These are phyloP conservation scores for Aleiodes testaceus DNA, from an alignment of 2,888 invertebrate species.

Conservation along the genomic window DNA sequence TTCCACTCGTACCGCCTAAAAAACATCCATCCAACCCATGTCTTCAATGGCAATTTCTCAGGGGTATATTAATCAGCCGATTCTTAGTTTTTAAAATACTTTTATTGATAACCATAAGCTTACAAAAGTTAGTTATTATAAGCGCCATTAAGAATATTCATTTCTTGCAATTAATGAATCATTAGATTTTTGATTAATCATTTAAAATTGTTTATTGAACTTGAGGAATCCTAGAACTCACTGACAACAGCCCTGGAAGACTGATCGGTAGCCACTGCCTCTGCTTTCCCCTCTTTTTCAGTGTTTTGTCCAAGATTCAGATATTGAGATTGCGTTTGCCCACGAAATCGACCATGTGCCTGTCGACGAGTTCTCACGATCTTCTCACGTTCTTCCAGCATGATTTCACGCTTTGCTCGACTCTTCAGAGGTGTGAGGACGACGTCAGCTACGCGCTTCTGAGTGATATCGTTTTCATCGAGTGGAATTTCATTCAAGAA, in stretches of 20 bases:
- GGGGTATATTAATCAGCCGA: neutral
- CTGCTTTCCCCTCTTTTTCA: slow-evolving; percentile 81
- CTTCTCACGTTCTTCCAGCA: slow-evolving; percentile 53
- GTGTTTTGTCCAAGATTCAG: slow-evolving; percentile 80
- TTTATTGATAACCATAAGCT: slow-evolving; percentile 20
- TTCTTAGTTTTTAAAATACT: neutral
- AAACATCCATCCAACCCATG: slow-evolving; percentile 20
- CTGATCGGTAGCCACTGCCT: slow-evolving; percentile 85
- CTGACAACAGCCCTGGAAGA: slow-evolving; percentile 83
- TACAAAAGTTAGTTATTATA: slow-evolving; percentile 23
- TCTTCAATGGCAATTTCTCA: neutral
- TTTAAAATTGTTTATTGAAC: slow-evolving; percentile 1
- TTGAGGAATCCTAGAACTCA: slow-evolving; percentile 73
- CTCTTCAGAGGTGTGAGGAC: slow-evolving; percentile 55
- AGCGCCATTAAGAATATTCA: neutral
- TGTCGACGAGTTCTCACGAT: slow-evolving; percentile 61
- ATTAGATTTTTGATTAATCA: slow-evolving; percentile 8
- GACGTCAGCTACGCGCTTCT: slow-evolving; percentile 54
- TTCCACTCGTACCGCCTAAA: slow-evolving; percentile 85
- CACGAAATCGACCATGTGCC: slow-evolving; percentile 76
- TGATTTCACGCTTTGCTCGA: slow-evolving; percentile 59
- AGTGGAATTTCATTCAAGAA: slow-evolving; percentile 63
- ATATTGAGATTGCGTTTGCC: slow-evolving; percentile 91
- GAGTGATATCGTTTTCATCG: slow-evolving; percentile 60
- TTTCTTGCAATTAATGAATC: slow-evolving; percentile 6